These are phyloP conservation scores for Ecliptopera silaceata DNA, from an alignment of 2,888 invertebrate species.

Conservation along the genomic window DNA sequence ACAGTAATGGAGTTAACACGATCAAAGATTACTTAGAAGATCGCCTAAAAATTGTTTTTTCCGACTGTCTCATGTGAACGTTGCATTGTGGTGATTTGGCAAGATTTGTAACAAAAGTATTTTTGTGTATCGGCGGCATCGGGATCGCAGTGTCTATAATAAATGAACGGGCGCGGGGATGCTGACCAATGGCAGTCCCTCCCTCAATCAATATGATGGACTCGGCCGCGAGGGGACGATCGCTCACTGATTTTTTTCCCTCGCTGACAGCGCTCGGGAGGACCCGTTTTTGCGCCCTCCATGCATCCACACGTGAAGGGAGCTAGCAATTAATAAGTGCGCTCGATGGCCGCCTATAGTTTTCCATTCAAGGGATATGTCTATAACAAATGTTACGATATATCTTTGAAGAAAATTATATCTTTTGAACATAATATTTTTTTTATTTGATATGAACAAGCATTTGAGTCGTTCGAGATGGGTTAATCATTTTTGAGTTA, in stretches of 20 bases:
- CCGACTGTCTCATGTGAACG: constrained; percentile 18
- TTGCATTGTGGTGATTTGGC: constrained; percentile 46
- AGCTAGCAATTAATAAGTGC: constrained; percentile 79
- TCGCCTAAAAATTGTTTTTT: neutral
- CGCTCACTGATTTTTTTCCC: constrained; percentile 83
- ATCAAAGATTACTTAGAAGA: neutral
- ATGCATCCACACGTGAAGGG: constrained; percentile 69
- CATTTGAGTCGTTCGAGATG: no score
- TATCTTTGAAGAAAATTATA: no score
- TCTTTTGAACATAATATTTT: no score
- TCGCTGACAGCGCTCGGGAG: constrained; percentile 81
- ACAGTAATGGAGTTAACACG: no score
- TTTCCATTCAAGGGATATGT: constrained; percentile 6
- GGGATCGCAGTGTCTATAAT: constrained; percentile 82
- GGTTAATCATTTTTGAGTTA: no score
- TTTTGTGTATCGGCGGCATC: constrained; percentile 46
- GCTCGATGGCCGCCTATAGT: constrained; percentile 52
- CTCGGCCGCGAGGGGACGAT: constrained; percentile 83
- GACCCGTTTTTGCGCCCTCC: constrained; percentile 80
- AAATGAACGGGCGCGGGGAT: constrained; percentile 82
- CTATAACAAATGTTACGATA: neutral
- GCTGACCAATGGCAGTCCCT: constrained; percentile 82
- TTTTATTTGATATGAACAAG: no score
- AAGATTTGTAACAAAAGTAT: constrained; percentile 47
- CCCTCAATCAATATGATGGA: constrained; percentile 85